phyloP scores from a whole-genome alignment of 2,797 vertebrate genomes.

The Microctenopoma lineatum region DNA sequence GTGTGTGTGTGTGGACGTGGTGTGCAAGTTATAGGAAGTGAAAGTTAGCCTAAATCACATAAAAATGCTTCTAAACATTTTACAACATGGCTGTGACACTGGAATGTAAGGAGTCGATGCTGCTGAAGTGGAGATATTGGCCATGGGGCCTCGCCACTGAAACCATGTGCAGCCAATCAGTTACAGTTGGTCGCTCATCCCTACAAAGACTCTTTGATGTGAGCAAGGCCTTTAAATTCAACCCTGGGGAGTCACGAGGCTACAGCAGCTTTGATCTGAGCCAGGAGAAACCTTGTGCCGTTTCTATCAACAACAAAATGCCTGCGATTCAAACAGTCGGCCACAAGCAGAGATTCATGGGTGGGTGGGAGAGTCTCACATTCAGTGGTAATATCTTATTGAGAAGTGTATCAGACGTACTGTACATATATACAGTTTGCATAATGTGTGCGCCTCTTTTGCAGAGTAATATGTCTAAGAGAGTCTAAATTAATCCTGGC shows the following conservation, averaged over 20 bases:
- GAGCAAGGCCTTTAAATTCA: slow-evolving; percentile 73
- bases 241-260: slow-evolving; percentile 74
- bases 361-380: slow-evolving; percentile 12
- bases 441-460: background rate
- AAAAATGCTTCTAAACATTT: background rate
- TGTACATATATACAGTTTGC: background rate
- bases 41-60: background rate
- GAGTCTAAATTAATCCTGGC: background rate
- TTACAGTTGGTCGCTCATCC: slow-evolving; percentile 75
- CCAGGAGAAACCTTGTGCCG: slow-evolving; percentile 59
- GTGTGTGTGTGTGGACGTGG: slow-evolving; percentile 17
- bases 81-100: slow-evolving; percentile 5
- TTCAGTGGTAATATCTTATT: background rate
- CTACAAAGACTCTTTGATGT: slow-evolving; percentile 80
- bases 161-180: slow-evolving; percentile 82
- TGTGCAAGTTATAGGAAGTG: slow-evolving; percentile 21
- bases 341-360: background rate
- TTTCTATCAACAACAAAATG: slow-evolving; percentile 45
- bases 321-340: slow-evolving; percentile 10
- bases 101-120: slow-evolving; percentile 46
- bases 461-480: background rate
- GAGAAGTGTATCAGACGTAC: background rate
- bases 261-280: slow-evolving; percentile 67
- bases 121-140: slow-evolving; percentile 39
- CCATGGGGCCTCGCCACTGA: slow-evolving; percentile 53